These are phyloP conservation scores for Nasonia oneida DNA, from an alignment of 2,888 invertebrate species.

Conservation along the genomic window DNA sequence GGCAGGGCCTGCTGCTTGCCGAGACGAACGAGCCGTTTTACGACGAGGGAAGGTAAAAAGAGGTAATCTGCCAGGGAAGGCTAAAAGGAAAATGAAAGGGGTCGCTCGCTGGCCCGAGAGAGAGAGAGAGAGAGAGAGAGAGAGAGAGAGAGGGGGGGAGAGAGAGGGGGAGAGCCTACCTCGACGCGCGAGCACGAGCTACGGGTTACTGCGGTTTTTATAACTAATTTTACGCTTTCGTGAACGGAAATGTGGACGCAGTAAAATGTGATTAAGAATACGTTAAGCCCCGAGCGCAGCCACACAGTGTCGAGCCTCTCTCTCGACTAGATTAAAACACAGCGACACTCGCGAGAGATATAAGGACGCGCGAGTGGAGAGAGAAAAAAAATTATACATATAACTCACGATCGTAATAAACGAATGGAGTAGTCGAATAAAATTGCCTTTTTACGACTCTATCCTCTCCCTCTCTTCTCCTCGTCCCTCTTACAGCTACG, in stretches of 20 bases:
- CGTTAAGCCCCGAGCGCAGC: constrained; percentile 7
- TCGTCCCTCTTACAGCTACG: neutral
- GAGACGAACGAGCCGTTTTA: constrained; percentile 66
- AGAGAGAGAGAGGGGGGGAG: neutral
- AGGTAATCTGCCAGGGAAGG: constrained; percentile 43
- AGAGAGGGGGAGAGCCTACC: neutral
- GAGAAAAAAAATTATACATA: constrained; percentile 22
- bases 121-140: too few relatives aligned
- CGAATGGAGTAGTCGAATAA: constrained; percentile 44
- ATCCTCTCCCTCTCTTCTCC: neutral
- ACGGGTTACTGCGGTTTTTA: constrained; percentile 27
- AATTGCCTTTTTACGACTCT: constrained; percentile 47
- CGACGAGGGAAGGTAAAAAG: constrained; percentile 60
- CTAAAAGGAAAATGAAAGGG: constrained; percentile 49
- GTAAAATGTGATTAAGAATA: constrained; percentile 42
- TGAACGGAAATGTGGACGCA: constrained; percentile 38
- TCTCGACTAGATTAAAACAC: constrained; percentile 38
- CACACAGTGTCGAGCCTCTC: neutral
- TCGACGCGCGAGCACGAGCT: neutral
- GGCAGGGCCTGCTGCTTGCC: constrained; percentile 2
- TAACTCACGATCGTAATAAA: constrained; percentile 39
- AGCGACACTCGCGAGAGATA: neutral
- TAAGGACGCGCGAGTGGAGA: neutral
- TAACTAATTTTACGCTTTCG: constrained; percentile 45
- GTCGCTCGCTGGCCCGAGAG: neutral